Conservation (phyloP, 23 tunicate species). For the Clavelina lepadiformis region DNA sequence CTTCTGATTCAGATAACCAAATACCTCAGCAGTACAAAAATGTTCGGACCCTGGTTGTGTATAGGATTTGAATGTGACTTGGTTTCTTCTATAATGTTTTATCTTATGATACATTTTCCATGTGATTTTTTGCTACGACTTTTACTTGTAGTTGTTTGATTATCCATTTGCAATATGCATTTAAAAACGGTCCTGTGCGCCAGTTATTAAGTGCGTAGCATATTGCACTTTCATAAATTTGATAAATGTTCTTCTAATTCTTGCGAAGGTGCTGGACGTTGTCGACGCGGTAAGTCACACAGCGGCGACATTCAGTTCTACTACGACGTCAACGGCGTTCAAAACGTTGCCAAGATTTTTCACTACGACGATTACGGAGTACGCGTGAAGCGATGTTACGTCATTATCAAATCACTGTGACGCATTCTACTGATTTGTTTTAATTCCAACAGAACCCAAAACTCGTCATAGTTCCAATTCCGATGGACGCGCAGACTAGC, state of each 20-base stretch:
- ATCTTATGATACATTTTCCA: too few species aligned
- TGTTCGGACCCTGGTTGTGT: too few species aligned
- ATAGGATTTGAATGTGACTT: too few species aligned
- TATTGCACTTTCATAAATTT: too few species aligned
- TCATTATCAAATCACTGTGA: not conserved
- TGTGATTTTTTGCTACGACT: too few species aligned
- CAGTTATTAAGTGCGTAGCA: too few species aligned
- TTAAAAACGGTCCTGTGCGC: too few species aligned
- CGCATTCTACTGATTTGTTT: not conserved
- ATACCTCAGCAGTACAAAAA: too few species aligned
- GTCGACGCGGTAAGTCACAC: conserved; percentile 23
- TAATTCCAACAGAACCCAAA: conserved; percentile 27
- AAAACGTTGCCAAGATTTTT: conserved; percentile 12
- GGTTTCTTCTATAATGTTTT: too few species aligned
- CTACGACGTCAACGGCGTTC: conserved; percentile 5
- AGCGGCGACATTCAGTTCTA: conserved; percentile 32
- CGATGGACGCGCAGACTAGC: conserved; percentile 6
- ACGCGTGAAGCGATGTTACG: not conserved
- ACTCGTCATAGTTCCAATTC: conserved; percentile 33
- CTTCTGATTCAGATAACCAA: too few species aligned
- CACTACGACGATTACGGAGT: conserved; percentile 41
- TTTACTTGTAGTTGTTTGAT: too few species aligned
- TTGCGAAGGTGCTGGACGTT: conserved; percentile 14
- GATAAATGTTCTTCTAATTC: not conserved
- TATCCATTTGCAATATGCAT: too few species aligned